phyloP scores from a whole-genome alignment of 2,113 vertebrate genomes.

The Plectropomus leopardus region DNA sequence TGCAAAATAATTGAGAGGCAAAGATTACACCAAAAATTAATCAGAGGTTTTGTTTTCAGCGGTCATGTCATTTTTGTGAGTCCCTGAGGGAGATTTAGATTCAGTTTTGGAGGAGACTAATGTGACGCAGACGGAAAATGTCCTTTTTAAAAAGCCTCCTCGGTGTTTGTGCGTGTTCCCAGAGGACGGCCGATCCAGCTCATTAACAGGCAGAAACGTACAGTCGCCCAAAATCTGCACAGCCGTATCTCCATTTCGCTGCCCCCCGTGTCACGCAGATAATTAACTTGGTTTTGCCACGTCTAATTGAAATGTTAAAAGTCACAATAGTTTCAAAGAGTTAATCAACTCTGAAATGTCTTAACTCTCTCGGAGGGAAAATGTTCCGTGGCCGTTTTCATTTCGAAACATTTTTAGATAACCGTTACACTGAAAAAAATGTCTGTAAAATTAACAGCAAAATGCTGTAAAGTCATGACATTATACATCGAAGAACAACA shows the following conservation, averaged over 20 bases:
- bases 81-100: background rate
- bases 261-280: background rate
- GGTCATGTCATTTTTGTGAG: background rate
- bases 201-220: slow-evolving; percentile 3
- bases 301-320: background rate
- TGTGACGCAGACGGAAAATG: background rate
- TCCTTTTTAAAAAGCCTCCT: background rate
- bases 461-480: too few relatives aligned
- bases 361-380: background rate
- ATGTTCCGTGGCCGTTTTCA: background rate
- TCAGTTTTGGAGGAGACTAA: background rate
- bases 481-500: too few relatives aligned
- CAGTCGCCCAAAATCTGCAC: background rate
- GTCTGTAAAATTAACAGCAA: too few relatives aligned
- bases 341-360: background rate
- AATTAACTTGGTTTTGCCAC: background rate
- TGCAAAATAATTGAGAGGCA: background rate
- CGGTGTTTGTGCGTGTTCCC: background rate
- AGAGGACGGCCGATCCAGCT: background rate
- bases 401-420: too few relatives aligned
- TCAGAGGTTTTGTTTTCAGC: background rate
- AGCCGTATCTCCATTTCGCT: background rate
- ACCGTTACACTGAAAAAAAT: too few relatives aligned
- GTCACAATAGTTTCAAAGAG: background rate
- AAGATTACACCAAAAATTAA: background rate